Percentiles rank a stretch among this genome's conserved stretches.
These are phyloP conservation scores for Sipha flava DNA, from an alignment of 1,140 invertebrate species.

Conservation along the genomic window DNA sequence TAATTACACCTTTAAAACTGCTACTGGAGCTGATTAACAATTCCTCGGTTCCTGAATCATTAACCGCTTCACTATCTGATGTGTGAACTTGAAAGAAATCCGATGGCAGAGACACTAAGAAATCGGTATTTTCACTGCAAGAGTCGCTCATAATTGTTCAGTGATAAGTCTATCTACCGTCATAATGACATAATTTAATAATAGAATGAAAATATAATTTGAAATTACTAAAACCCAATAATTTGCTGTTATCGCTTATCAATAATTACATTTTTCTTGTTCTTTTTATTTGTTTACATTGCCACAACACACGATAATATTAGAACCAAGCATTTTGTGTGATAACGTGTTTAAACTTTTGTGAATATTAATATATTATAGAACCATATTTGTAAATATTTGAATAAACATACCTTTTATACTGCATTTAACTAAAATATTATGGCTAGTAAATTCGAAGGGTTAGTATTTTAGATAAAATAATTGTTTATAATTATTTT, in stretches of 20 bases:
- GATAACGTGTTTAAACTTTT: slow-evolving; percentile 14
- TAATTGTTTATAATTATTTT: not conserved
- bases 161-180: not conserved
- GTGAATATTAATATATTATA: not conserved
- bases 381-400: slow-evolving; percentile 20
- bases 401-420: slow-evolving; percentile 2
- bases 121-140: slow-evolving; percentile 19
- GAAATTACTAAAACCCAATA: not conserved
- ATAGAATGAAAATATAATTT: not conserved
- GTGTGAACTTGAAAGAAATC: slow-evolving; percentile 27
- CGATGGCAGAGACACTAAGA: not conserved
- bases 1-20: slow-evolving; percentile 17
- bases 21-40: not conserved
- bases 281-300: slow-evolving; percentile 1
- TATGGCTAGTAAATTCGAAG: slow-evolving; percentile 28
- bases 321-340: not conserved
- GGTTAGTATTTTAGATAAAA: not conserved
- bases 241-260: not conserved
- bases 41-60: not conserved
- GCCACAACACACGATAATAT: not conserved
- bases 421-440: not conserved
- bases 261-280: not conserved
- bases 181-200: not conserved
- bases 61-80: slow-evolving; percentile 1
- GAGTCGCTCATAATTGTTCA: slow-evolving; percentile 10